phyloP scores from a whole-genome alignment of 1,140 invertebrate genomes.

The Zaprionus ornatus region DNA sequence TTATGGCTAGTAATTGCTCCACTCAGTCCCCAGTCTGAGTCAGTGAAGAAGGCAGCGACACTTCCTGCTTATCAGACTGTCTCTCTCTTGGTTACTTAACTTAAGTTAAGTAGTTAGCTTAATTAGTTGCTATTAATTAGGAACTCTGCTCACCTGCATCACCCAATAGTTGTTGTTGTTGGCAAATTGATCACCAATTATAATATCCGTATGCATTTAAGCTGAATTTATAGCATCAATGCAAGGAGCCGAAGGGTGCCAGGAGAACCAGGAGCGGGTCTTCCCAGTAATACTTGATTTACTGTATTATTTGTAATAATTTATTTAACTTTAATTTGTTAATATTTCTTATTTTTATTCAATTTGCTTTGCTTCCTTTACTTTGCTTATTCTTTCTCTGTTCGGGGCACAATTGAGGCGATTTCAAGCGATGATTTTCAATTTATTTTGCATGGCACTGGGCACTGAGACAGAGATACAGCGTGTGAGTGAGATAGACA shows the following conservation, averaged over 20 bases:
- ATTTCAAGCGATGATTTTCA: constrained; percentile 38
- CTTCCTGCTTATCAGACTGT: background rate
- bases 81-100: background rate
- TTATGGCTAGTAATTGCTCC: constrained; percentile 56
- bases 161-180: constrained; percentile 83
- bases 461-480: background rate
- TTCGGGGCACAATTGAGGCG: constrained; percentile 61
- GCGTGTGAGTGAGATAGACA: background rate
- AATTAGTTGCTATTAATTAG: background rate
- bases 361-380: constrained; percentile 14
- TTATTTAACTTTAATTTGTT: constrained; percentile 22
- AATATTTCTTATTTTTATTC: constrained; percentile 36
- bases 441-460: constrained; percentile 41
- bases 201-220: constrained; percentile 84
- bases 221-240: constrained; percentile 71
- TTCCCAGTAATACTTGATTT: background rate
- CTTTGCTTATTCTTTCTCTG: constrained; percentile 6
- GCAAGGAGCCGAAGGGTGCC: constrained; percentile 17
- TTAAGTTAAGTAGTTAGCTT: background rate
- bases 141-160: constrained; percentile 79
- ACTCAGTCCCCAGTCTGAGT: background rate
- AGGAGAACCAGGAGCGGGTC: background rate
- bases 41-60: background rate
- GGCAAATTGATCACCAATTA: constrained; percentile 83
- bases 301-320: background rate